A percentile compares a stretch with the other conserved stretches of the same genome.
phyloP scores from a whole-genome alignment of 2,797 vertebrate species.

The Molossus molossus region DNA sequence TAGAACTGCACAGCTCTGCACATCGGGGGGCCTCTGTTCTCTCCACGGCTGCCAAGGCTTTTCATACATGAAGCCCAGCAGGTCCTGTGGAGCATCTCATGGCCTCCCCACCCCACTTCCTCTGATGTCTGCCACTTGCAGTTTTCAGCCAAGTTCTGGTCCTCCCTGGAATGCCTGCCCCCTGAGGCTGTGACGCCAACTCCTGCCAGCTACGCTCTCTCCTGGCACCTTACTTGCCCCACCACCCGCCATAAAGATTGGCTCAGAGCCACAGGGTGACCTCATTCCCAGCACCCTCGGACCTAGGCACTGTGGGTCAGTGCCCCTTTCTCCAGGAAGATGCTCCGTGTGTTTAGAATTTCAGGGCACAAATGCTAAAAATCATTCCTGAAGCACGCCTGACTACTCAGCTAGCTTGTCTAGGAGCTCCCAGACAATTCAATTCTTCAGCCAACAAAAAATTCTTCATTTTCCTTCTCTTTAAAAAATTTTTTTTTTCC shows the following conservation, averaged over 20 bases:
- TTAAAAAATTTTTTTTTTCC: too few relatives aligned
- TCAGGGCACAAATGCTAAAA: background rate
- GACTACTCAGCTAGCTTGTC: background rate
- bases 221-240: too few relatives aligned
- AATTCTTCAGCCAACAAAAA: background rate
- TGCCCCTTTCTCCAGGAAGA: background rate
- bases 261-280: background rate
- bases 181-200: background rate
- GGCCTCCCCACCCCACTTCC: background rate
- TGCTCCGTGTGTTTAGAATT: background rate
- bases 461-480: background rate
- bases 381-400: background rate
- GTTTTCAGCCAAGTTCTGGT: background rate
- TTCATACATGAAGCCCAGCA: background rate
- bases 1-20: background rate
- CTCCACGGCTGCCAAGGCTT: accelerated
- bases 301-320: background rate
- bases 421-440: background rate
- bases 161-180: too few relatives aligned
- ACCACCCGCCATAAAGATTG: background rate
- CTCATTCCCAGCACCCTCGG: background rate
- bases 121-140: background rate
- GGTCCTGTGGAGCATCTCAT: accelerated
- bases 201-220: background rate
- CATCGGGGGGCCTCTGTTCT: background rate